A percentile compares a stretch with the other conserved stretches of the same genome.
These are phyloP conservation scores for Prionailurus bengalensis DNA, from an alignment of 2,113 vertebrate species.

Conservation along the genomic window DNA sequence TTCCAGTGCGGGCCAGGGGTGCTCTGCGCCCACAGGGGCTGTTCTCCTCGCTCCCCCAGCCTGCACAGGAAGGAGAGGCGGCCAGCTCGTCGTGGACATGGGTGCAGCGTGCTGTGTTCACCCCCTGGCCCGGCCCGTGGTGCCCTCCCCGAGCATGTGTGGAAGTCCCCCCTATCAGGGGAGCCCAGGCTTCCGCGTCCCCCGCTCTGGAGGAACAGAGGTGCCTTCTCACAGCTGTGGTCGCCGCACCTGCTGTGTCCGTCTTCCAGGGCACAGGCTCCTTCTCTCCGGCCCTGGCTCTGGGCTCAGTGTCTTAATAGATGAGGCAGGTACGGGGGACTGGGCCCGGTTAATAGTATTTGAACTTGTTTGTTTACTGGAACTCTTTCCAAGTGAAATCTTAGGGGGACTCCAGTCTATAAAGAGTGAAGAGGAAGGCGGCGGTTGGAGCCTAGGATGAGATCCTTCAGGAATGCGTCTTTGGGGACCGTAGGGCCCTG, in stretches of 20 bases:
- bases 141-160: too few species aligned
- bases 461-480: not conserved
- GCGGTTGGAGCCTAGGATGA: too few species aligned
- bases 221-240: not conserved
- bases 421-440: not conserved
- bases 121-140: not conserved
- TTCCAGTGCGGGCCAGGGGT: not conserved
- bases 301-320: too few species aligned
- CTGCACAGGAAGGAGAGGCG: slow-evolving; percentile 1
- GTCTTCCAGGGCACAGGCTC: too few species aligned
- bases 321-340: not conserved
- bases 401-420: not conserved
- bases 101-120: fast-evolving
- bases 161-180: not conserved
- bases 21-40: not conserved
- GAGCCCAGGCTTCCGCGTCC: not conserved
- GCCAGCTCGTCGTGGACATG: fast-evolving
- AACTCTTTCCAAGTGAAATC: not conserved
- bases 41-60: not conserved
- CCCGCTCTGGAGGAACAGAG: not conserved
- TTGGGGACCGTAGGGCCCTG: not conserved
- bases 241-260: not conserved
- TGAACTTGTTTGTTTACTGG: not conserved
- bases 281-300: too few species aligned
- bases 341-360: too few species aligned